Base-by-base conservation (phyloP, 2,888 invertebrate genomes). In the Pinctada fucata region DNA sequence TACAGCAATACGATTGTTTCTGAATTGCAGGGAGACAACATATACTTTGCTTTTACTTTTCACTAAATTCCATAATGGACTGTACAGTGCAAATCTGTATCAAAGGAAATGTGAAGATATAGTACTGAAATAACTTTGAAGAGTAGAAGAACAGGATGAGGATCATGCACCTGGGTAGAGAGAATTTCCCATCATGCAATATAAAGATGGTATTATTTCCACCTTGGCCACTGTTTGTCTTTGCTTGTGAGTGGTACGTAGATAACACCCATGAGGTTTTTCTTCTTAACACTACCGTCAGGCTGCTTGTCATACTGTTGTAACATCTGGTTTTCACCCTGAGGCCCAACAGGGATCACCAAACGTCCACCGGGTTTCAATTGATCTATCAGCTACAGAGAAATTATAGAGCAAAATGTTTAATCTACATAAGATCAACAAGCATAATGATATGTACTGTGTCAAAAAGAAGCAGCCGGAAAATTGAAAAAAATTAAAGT, bases 221-320 rank as follows among this genome's bases (percentile, higher is more conserved):
- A 91, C 90, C 91, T 91, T 94, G 95, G 94, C 94, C 95, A 95
- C 90, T 96, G 96, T 79, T 94, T 94, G 45, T 95, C 94, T 91
- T 95, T 95, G 92, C 97, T 97, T 0, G 99, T 99, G 69, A 99
- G 94, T 0, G 99, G 99, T 58, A 99, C 99, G 92, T 97, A 99
- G 86, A 98, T 96, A 10, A 99, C 99, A 66, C 97, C 97, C 97
- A 99, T 98, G 8, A 99, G 94, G 66, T 95, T 95, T 86, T 95
- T 96, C 81, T 95, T 94, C 47, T 94, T 94, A 3, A 97, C 94
- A 52, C 95, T 84, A 5, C 99, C 99, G 91, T 97, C 96, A 2
- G 93, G 91, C 58, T 95, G 94, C 93, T 99, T 99, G 93, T 99
- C 99, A 78, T 99, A 95, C 94, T 97, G 94, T 91, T 96, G 95